Evolutionary conservation across 2,797 vertebrate genomes (phyloP).

Genomic region (Poeciliopsis paucimaculata): DNA sequence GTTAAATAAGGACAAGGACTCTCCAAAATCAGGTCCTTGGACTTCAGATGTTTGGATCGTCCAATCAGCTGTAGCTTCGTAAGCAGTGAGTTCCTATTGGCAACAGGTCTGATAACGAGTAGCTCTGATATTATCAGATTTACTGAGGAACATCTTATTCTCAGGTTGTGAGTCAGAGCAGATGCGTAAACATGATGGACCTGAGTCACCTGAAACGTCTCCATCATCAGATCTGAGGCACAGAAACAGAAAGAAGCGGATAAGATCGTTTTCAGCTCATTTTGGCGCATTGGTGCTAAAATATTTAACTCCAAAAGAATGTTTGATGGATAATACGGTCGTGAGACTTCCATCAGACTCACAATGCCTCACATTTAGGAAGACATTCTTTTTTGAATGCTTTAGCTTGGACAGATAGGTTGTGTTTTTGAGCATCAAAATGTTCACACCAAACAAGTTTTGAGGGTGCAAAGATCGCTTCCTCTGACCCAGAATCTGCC

Average conservation of each 20-base stretch:
- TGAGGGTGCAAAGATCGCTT: slow-evolving; percentile 86
- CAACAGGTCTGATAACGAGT: neutral
- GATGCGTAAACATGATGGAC: neutral
- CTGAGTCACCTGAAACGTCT: neutral
- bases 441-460: neutral
- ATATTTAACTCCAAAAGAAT: neutral
- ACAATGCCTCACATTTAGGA: neutral
- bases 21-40: neutral
- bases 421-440: neutral
- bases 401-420: neutral
- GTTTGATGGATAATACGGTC: neutral
- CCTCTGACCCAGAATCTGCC: slow-evolving; percentile 91
- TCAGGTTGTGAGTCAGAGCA: neutral
- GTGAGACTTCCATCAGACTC: neutral
- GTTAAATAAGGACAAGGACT: neutral
- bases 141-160: neutral
- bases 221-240: neutral
- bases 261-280: neutral
- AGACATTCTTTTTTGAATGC: neutral
- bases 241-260: neutral
- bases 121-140: neutral
- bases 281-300: neutral
- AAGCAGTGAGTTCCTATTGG: neutral
- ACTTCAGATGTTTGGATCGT: neutral
- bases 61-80: neutral